These are phyloP conservation scores for Pseudochaenichthys georgianus DNA, from an alignment of 2,797 vertebrate species.

Conservation along the genomic window DNA sequence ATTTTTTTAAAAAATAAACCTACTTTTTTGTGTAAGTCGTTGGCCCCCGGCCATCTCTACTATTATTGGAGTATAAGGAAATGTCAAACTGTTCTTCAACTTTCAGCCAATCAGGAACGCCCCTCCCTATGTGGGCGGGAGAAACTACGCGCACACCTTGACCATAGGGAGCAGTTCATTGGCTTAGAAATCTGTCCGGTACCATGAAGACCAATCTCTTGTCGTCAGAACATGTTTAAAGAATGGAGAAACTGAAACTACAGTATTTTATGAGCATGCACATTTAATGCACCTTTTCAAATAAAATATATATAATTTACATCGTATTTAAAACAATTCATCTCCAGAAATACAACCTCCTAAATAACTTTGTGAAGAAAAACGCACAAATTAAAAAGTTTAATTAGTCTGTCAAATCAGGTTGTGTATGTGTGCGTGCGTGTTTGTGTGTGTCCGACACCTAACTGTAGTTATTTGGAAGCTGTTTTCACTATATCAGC, in stretches of 20 bases:
- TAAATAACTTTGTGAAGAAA: background rate
- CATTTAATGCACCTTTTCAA: background rate
- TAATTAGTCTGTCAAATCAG: too few relatives aligned
- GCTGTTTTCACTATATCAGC: too few relatives aligned
- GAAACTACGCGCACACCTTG: background rate
- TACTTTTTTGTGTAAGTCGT: background rate
- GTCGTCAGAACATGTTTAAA: rapidly evolving
- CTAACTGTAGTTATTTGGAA: too few relatives aligned
- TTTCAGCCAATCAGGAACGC: slow-evolving; percentile 36
- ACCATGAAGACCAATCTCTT: rapidly evolving
- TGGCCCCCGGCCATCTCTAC: too few relatives aligned
- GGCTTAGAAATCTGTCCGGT: background rate
- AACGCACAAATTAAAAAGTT: background rate
- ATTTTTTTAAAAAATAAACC: background rate
- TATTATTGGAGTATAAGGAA: background rate
- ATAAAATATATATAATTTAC: too few relatives aligned
- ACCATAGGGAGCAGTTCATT: background rate
- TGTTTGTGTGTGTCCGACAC: background rate
- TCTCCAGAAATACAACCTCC: background rate
- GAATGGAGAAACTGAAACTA: background rate
- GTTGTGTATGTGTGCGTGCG: background rate
- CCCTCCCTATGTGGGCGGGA: background rate
- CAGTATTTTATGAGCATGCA: background rate
- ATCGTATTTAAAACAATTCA: too few relatives aligned
- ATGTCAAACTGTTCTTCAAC: background rate